phyloP scores from a whole-genome alignment of 2,113 vertebrate genomes.

The Vidua chalybeata region DNA sequence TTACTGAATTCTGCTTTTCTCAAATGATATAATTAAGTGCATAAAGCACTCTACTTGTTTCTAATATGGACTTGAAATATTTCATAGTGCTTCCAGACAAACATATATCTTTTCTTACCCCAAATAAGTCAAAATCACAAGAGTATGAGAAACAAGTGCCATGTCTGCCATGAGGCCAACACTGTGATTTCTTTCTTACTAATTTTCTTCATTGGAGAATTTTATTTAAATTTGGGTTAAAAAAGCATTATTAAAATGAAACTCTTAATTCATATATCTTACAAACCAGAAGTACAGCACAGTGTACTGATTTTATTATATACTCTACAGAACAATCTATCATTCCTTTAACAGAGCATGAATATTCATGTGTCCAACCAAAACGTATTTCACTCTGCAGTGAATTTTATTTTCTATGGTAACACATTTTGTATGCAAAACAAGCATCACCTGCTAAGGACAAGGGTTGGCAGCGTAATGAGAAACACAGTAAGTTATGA shows the following conservation, averaged over 20 bases:
- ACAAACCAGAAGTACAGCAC: background rate
- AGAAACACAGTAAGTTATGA: background rate
- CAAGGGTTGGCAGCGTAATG: background rate
- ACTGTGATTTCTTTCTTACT: background rate
- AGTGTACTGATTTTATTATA: background rate
- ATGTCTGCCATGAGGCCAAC: background rate
- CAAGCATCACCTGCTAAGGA: background rate
- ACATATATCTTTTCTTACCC: background rate
- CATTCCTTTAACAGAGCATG: background rate
- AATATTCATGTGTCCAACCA: background rate
- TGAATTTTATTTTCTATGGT: background rate
- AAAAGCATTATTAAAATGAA: background rate
- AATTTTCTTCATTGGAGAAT: background rate
- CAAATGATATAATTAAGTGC: background rate
- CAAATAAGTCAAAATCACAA: background rate
- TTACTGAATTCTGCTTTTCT: background rate
- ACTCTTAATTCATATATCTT: background rate
- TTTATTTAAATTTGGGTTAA: background rate
- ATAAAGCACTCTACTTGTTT: background rate
- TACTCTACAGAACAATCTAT: background rate
- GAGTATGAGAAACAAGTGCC: background rate
- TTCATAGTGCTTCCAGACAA: background rate
- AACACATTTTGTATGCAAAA: background rate
- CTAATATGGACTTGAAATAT: background rate
- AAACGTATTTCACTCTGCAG: background rate